Conservation (phyloP, 2,888 invertebrate species). For the Oeneis ivallda region DNA sequence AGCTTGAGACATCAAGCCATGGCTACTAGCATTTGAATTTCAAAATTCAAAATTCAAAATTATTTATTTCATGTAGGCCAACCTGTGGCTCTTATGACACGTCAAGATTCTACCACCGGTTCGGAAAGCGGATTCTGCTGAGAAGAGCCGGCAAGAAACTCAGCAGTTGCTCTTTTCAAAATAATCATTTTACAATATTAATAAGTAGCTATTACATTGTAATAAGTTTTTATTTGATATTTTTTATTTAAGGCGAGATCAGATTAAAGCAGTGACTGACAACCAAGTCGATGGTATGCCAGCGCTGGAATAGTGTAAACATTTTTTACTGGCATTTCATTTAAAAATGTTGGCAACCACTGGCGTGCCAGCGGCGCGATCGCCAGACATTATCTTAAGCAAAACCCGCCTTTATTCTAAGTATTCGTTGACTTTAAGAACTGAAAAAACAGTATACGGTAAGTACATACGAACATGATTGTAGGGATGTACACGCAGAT, state of each 20-base stretch:
- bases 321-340: background rate
- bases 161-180: no score
- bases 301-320: background rate
- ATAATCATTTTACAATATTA: no score
- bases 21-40: no score
- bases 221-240: no score
- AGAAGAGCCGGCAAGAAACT: no score
- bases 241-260: background rate
- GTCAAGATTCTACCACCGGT: no score
- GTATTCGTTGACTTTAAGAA: constrained; percentile 38
- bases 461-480: constrained; percentile 46
- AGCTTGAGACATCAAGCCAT: no score
- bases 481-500: constrained; percentile 49
- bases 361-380: background rate
- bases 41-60: no score
- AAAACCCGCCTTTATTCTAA: constrained; percentile 10
- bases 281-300: background rate
- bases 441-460: constrained; percentile 34
- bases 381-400: background rate
- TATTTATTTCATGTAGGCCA: no score
- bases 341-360: background rate
- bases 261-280: background rate
- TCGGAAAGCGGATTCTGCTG: no score
- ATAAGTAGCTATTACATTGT: no score
- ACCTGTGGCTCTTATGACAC: no score